Conservation (phyloP, 2,888 invertebrate genomes). For the Drymonia ruficornis region DNA sequence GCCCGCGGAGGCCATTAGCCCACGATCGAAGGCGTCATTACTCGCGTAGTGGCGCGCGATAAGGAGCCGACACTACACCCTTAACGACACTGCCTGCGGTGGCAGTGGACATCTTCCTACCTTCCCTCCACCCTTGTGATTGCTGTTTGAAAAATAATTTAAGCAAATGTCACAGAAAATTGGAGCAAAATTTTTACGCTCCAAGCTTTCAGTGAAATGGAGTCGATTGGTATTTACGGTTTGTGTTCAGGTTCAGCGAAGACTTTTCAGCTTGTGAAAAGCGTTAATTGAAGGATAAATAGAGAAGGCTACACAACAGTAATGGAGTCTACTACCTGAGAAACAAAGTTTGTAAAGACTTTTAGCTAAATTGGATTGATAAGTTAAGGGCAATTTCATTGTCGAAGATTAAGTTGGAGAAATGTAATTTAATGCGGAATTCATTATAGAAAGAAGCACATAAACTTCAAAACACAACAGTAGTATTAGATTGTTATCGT, state of each 20-base stretch:
- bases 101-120: slow-evolving; percentile 70
- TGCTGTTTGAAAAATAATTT: slow-evolving; percentile 48
- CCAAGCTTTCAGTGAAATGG: slow-evolving; percentile 37
- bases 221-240: slow-evolving; percentile 35
- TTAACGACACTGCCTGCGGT: slow-evolving; percentile 67
- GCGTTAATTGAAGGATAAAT: background rate
- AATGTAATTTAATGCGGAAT: too few species aligned
- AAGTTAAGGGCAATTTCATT: background rate
- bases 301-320: background rate
- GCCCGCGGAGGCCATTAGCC: slow-evolving; percentile 80
- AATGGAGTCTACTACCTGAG: background rate
- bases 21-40: slow-evolving; percentile 81
- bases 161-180: slow-evolving; percentile 40
- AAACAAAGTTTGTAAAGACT: background rate
- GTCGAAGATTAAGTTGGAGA: background rate
- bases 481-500: background rate
- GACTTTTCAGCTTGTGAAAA: background rate
- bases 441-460: too few species aligned
- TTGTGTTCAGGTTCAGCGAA: slow-evolving; percentile 6
- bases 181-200: slow-evolving; percentile 39
- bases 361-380: background rate
- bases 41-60: slow-evolving; percentile 75
- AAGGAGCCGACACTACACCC: slow-evolving; percentile 69
- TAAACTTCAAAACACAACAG: too few species aligned
- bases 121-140: slow-evolving; percentile 46